A percentile compares a stretch with the other conserved stretches of the same genome.
phyloP scores from a whole-genome alignment of 2,113 vertebrate species.

The Azemiops feae region DNA sequence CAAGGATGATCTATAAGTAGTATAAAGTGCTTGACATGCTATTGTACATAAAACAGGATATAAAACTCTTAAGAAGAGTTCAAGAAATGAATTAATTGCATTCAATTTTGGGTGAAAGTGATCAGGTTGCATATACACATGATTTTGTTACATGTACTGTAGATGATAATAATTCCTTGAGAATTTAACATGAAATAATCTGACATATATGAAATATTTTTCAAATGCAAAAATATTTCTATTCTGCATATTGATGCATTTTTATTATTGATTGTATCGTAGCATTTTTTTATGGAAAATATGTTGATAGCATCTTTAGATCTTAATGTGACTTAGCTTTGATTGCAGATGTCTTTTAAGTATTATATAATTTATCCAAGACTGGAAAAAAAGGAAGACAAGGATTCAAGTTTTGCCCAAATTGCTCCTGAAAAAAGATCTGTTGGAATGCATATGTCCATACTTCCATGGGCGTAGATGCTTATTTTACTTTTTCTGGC shows the following conservation, averaged over 20 bases:
- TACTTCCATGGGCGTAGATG: background rate
- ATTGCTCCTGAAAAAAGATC: too few relatives aligned
- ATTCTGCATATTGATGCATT: background rate
- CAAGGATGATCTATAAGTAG: background rate
- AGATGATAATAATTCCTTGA: background rate
- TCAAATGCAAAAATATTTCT: background rate
- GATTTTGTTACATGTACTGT: background rate
- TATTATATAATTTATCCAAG: too few relatives aligned
- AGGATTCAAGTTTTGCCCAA: too few relatives aligned
- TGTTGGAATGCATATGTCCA: background rate
- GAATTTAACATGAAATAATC: background rate
- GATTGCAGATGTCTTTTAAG: background rate
- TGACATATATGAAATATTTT: background rate
- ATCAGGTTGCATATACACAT: background rate
- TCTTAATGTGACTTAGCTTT: background rate
- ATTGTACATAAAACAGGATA: background rate
- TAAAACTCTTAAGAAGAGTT: background rate
- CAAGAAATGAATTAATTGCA: background rate
- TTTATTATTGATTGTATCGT: background rate
- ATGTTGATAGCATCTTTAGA: background rate
- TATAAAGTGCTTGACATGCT: background rate
- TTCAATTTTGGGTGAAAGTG: background rate
- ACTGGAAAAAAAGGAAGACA: too few relatives aligned
- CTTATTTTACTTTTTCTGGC: background rate
- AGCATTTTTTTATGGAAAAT: background rate